Percentiles rank a stretch among this genome's conserved stretches.
Evolutionary conservation across 2,797 vertebrate species (phyloP).

Genomic region (Syngnathus acus): DNA sequence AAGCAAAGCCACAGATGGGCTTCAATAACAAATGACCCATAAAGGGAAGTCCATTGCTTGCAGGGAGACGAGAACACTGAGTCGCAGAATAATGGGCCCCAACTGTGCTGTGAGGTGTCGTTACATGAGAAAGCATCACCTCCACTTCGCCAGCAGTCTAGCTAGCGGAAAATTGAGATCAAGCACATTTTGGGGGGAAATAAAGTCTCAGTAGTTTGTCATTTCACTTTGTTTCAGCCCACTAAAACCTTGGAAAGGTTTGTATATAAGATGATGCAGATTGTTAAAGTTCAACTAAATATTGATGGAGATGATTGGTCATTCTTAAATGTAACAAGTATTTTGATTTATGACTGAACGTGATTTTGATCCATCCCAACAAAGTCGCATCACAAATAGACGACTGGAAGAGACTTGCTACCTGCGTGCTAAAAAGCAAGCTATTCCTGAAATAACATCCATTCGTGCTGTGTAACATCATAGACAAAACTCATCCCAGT

Average conservation of each 20-base stretch:
- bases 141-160: constrained; percentile 22
- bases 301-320: too few species aligned
- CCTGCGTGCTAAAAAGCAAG: constrained; percentile 7
- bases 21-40: constrained; percentile 30
- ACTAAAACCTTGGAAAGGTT: too few species aligned
- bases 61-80: constrained; percentile 30
- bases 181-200: constrained; percentile 2
- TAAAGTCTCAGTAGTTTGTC: neutral
- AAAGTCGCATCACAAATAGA: constrained; percentile 5
- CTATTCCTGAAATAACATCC: constrained; percentile 17
- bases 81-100: constrained; percentile 46
- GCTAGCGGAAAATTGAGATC: constrained; percentile 5
- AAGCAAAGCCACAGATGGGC: constrained; percentile 17
- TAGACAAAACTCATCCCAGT: constrained; percentile 24
- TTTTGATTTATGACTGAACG: neutral
- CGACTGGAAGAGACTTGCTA: constrained; percentile 1
- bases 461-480: constrained; percentile 30
- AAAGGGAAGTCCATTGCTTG: constrained; percentile 17
- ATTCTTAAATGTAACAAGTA: neutral
- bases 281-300: neutral
- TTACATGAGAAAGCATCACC: constrained; percentile 40
- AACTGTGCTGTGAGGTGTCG: constrained; percentile 21
- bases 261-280: neutral
- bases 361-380: neutral
- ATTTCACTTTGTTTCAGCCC: neutral